Conservation (phyloP, 2,113 vertebrate species). For the Marmota flaviventris region DNA sequence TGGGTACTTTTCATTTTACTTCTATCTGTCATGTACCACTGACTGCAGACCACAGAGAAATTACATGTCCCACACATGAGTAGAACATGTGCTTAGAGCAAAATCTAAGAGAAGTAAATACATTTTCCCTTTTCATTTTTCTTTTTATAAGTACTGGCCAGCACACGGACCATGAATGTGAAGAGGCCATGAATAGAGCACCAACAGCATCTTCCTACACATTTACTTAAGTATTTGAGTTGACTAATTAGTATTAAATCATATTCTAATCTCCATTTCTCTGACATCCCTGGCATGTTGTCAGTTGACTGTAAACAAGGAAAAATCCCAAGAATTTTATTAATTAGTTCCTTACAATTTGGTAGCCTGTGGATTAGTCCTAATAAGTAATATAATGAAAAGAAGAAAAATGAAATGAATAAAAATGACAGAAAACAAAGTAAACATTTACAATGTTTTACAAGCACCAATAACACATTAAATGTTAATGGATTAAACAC, state of each 20-base stretch:
- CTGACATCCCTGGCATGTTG: background rate
- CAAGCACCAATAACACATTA: background rate
- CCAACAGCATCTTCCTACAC: background rate
- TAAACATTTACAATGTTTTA: background rate
- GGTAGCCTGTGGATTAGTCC: background rate
- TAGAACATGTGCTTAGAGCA: background rate
- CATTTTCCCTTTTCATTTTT: background rate
- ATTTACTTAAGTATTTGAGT: background rate
- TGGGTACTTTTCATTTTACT: background rate
- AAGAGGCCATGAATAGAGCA: too few species aligned
- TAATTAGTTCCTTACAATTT: background rate
- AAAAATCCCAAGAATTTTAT: background rate
- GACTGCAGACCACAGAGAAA: background rate
- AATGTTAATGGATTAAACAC: background rate
- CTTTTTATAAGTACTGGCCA: background rate
- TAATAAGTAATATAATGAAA: background rate
- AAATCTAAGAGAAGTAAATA: too few species aligned
- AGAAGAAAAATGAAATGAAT: background rate
- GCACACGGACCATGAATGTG: accelerated
- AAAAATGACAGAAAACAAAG: background rate
- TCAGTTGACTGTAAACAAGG: background rate
- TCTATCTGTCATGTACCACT: background rate
- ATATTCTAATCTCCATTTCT: background rate
- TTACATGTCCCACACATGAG: background rate
- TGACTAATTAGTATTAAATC: background rate